Evolutionary conservation across 2,113 vertebrate species (phyloP), one percentile per base, ranked within the genome.

Genomic region (Zosterops hypoxanthus): DNA sequence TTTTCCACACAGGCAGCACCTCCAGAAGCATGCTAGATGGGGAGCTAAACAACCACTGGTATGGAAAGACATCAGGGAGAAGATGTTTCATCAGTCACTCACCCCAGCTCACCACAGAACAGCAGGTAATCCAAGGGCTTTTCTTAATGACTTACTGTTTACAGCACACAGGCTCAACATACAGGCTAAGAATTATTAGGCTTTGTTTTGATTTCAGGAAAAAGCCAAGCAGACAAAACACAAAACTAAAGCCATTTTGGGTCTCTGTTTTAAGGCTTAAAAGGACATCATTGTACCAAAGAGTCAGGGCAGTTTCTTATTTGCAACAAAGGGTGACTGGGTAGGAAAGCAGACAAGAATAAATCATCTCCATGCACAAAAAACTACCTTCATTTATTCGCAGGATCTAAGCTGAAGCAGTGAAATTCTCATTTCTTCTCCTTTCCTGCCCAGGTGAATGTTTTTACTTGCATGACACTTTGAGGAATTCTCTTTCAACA

Each of bases 401-500:
- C 34, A 39, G 76, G 3, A 86, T 75, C 73, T 76, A 88, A 84
- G 60, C 57, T 68, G 61, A 79, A 92, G 87, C 49, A 91, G 36
- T 89, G 78, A 77, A 96, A 88, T 77, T 78, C 42, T 82, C 42
- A 5, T 89, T 92, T 91, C 68, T 65, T 73, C 3, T 24, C 47
- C 53, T 85, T 72, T 44, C 39, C 82, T 72, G 82, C 81, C 76
- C 82, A 92, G 63, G 36, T 85, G n/a, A 95, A 92, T 23, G 13
- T 88, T 97, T 94, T 78, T 71, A 90, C 39, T 68, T 44, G 33
- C 13, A 7, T n/a, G 59, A 53, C 60, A 82, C 8, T 52, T 76
- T n/a, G 50, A 94, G 86, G 90, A 97, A 91, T 95, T 96, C 88
- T 82, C 85, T 93, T 92, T 78, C 82, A 95, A 65, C 59, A 92